A percentile compares a stretch with the other conserved stretches of the same genome.
Evolutionary conservation across 1,140 invertebrate species (phyloP).

Genomic region (Aphaenogaster rudis): DNA sequence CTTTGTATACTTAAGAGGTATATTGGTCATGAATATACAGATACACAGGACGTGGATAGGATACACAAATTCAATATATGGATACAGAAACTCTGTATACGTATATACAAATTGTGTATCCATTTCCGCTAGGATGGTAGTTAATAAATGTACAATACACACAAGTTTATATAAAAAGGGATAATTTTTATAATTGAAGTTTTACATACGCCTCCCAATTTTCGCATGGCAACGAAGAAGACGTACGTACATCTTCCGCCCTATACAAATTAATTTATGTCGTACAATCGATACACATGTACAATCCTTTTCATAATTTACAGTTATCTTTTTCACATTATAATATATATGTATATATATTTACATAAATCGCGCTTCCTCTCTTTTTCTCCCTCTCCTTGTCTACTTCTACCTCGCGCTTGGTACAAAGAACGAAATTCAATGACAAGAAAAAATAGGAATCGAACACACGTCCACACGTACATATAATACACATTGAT

Average conservation of each 20-base stretch:
- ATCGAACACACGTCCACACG: neutral
- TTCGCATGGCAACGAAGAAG: slow-evolving; percentile 27
- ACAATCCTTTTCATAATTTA: slow-evolving; percentile 42
- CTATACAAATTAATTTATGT: slow-evolving; percentile 57
- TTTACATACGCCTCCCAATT: slow-evolving; percentile 73
- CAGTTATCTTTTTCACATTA: slow-evolving; percentile 4
- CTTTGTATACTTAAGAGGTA: too few species aligned
- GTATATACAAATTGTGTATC: too few species aligned
- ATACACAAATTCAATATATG: too few species aligned
- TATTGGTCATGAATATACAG: too few species aligned
- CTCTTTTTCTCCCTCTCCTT: neutral
- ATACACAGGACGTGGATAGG: too few species aligned
- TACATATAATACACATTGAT: slow-evolving; percentile 3
- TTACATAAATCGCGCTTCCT: slow-evolving; percentile 11
- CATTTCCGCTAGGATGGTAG: neutral
- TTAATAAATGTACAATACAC: slow-evolving; percentile 17
- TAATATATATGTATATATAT: slow-evolving; percentile 22
- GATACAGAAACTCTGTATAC: too few species aligned
- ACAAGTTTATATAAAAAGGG: slow-evolving; percentile 69
- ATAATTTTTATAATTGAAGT: slow-evolving; percentile 83
- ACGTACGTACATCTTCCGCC: slow-evolving; percentile 44
- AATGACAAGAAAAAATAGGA: neutral
- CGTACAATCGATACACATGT: neutral
- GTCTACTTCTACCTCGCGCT: neutral
- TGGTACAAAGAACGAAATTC: neutral